Evolutionary conservation across 2,888 invertebrate genomes (phyloP), one percentile per base, ranked within the genome.

Genomic region (Athalia rosae): DNA sequence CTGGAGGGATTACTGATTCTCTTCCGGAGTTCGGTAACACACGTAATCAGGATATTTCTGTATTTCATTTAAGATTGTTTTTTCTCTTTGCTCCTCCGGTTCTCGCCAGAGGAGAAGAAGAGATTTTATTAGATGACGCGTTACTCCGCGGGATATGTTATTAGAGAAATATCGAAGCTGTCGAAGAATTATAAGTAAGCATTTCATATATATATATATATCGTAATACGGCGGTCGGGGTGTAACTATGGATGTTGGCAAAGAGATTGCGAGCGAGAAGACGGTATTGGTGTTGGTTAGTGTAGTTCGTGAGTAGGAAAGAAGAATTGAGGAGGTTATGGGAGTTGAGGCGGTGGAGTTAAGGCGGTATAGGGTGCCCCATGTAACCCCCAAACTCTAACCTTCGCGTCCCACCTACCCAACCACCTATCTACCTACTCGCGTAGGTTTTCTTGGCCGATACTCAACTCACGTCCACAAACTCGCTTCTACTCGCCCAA

Each of bases 381-480:
- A 28, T 28, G 28, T 28, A 28, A 28, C 28, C 28, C 28, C 28
- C 28, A 28, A 28, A 28, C 28, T 28, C 28, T 28, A 28, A 1
- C 28, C 28, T 28, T 69, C 69, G 69, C 7, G 11, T 8, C 58
- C 58, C 58, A n/a, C 56, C 43, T 58, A 71, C 45, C 58, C 45
- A 8, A 8, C 13, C 1, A 4, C 50, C 11, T 53, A 13, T 71
- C 58, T 58, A n/a, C 58, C 50, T 45, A 71, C 71, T 71, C 71
- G 58, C 45, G 13, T 28, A 41, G 11, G 59, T 41, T 58, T 84
- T 83, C 82, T 83, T 82, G 85, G 85, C 82, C 82, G 81, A 82
- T 80, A 86, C 85, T 85, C 85, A 83, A 81, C 83, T 86, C 86
- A 86, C 85, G 87, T 69, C 76, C 64, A 69, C 77, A 79, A 58